These are phyloP conservation scores for Gobio occitaniae DNA, from an alignment of 2,797 vertebrate species.

Conservation along the genomic window DNA sequence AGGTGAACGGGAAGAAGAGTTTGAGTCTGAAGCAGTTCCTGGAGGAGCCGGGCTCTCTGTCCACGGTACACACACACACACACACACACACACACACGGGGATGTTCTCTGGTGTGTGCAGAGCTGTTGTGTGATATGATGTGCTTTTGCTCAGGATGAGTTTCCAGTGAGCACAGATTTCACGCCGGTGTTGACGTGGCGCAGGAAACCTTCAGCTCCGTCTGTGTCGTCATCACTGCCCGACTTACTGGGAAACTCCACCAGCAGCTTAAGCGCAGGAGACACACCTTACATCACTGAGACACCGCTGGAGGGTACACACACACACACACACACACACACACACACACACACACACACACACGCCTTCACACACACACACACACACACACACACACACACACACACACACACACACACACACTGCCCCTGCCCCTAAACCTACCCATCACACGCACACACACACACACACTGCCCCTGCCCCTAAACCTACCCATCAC, in stretches of 20 bases:
- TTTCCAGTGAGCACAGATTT: constrained; percentile 82
- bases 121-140: background rate
- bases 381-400: too few species aligned
- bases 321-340: background rate
- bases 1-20: constrained; percentile 90
- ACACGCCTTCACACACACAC: too few species aligned
- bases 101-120: background rate
- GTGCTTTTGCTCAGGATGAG: constrained; percentile 71
- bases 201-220: constrained; percentile 84
- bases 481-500: too few species aligned
- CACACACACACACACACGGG: background rate
- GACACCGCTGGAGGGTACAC: constrained; percentile 78
- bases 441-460: too few species aligned
- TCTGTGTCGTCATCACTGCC: constrained; percentile 87
- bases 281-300: constrained; percentile 82
- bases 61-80: constrained; percentile 78
- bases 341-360: too few species aligned
- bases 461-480: too few species aligned
- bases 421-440: too few species aligned
- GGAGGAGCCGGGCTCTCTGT: constrained; percentile 84
- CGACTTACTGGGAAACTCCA: constrained; percentile 83
- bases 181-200: constrained; percentile 88
- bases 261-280: constrained; percentile 79
- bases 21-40: constrained; percentile 90
- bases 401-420: too few species aligned